Evolutionary conservation across 2,797 vertebrate genomes (phyloP).

Genomic region (Cyprinella venusta): DNA sequence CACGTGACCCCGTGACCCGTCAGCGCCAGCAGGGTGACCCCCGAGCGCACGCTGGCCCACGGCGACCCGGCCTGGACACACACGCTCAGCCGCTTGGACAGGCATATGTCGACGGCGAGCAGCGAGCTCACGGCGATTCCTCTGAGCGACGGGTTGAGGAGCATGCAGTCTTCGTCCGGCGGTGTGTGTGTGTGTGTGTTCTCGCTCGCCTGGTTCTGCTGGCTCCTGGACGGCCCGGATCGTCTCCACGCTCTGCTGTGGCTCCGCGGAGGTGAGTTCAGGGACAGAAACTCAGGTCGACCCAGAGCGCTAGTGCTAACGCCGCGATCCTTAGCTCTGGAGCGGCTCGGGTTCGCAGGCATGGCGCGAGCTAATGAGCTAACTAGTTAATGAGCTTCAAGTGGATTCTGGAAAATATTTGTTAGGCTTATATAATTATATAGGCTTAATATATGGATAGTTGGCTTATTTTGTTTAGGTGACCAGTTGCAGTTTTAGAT

Average conservation of each 20-base stretch:
- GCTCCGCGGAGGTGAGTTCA: conserved; percentile 82
- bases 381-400: not conserved
- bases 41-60: conserved; percentile 94
- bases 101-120: conserved; percentile 93
- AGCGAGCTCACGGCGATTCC: conserved; percentile 94
- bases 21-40: conserved; percentile 89
- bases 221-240: conserved; percentile 67
- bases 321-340: conserved; percentile 83
- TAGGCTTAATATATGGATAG: too few species aligned
- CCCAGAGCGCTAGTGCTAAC: conserved; percentile 83
- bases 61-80: conserved; percentile 87
- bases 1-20: conserved; percentile 94
- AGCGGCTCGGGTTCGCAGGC: conserved; percentile 84
- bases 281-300: conserved; percentile 93
- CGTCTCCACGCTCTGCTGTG: conserved; percentile 70
- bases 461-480: not conserved
- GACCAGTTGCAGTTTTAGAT: not conserved
- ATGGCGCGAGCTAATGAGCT: conserved; percentile 69
- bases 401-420: conserved; percentile 66
- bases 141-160: conserved; percentile 94
- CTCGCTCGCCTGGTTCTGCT: conserved; percentile 69
- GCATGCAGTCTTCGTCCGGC: conserved; percentile 97
- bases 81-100: conserved; percentile 94
- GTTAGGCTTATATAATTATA: not conserved
- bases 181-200: conserved; percentile 47